These are phyloP conservation scores for Xenopus borealis DNA, from an alignment of 2,113 vertebrate species.

Conservation along the genomic window DNA sequence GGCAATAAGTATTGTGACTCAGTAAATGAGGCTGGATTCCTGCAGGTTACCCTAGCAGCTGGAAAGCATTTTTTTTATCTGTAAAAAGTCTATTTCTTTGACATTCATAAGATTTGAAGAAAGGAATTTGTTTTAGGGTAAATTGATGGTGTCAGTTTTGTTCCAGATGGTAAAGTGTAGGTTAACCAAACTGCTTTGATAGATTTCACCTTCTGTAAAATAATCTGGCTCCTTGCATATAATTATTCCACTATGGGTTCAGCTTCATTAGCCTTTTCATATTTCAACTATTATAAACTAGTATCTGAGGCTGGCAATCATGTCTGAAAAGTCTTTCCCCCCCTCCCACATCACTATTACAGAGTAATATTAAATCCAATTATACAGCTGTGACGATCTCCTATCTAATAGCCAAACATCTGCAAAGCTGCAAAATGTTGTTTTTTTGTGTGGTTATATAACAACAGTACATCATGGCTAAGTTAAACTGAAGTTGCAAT, in stretches of 20 bases:
- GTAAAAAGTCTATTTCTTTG: background rate
- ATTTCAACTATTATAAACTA: constrained; percentile 13
- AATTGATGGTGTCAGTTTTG: background rate
- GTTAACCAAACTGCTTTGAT: constrained; percentile 3
- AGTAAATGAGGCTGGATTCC: background rate
- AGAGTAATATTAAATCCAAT: constrained; percentile 11
- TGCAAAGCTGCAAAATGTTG: background rate
- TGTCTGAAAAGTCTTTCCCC: background rate
- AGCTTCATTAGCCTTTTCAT: constrained; percentile 21
- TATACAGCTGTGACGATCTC: constrained; percentile 11
- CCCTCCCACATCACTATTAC: background rate
- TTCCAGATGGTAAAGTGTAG: constrained; percentile 20
- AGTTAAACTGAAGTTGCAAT: background rate
- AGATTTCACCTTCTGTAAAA: constrained; percentile 14
- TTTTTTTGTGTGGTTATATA: background rate
- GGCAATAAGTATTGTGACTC: background rate
- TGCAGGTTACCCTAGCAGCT: background rate
- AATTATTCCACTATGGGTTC: constrained; percentile 20
- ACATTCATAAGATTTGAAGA: background rate
- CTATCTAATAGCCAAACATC: background rate
- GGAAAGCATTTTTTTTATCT: background rate
- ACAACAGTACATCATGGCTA: background rate
- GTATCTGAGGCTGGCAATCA: constrained; percentile 20
- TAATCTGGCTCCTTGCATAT: background rate
- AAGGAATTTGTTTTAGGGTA: constrained; percentile 1